phyloP scores from a whole-genome alignment of 2,113 vertebrate species.

The Colossoma macropomum region DNA sequence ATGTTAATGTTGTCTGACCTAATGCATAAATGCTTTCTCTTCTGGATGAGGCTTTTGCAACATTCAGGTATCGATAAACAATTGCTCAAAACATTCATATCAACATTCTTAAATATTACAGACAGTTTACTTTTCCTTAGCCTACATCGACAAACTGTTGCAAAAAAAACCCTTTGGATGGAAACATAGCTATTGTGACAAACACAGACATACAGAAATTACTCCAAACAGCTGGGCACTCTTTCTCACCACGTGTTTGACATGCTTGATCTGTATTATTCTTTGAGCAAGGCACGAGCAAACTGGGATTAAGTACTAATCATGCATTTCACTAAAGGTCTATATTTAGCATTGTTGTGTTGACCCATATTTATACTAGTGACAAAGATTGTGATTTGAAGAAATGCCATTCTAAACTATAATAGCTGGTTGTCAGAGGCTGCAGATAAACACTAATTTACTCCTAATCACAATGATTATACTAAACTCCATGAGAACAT shows the following conservation, averaged over 20 bases:
- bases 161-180: too few species aligned
- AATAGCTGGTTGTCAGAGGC: not conserved
- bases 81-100: too few species aligned
- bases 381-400: not conserved
- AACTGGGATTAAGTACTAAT: not conserved
- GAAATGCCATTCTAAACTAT: not conserved
- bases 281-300: not conserved
- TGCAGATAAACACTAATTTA: not conserved
- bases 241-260: not conserved
- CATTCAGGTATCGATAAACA: too few species aligned
- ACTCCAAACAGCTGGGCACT: not conserved
- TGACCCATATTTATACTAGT: not conserved
- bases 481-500: not conserved
- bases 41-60: too few species aligned
- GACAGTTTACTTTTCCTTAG: too few species aligned
- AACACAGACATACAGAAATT: not conserved
- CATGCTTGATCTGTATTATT: not conserved
- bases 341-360: slow-evolving; percentile 3
- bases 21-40: too few species aligned
- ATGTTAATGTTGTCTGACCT: too few species aligned
- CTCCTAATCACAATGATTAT: not conserved
- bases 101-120: too few species aligned
- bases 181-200: not conserved
- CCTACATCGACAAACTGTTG: too few species aligned
- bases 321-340: not conserved